These are phyloP conservation scores for Luperina nickerlii DNA, from an alignment of 2,888 invertebrate genomes.

Conservation along the genomic window DNA sequence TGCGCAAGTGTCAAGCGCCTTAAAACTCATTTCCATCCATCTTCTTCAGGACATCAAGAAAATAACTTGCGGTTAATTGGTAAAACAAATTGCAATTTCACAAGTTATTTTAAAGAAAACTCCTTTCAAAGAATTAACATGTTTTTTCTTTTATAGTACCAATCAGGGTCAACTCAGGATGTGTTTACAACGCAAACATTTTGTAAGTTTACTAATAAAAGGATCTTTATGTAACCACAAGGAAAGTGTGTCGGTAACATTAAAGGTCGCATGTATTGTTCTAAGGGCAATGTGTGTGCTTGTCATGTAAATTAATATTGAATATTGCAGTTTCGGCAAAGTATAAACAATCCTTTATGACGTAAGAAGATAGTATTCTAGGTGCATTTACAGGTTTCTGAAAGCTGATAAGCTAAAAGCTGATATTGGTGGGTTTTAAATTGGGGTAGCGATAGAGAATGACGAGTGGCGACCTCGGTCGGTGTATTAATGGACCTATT, in stretches of 20 bases:
- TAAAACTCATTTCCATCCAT: neutral
- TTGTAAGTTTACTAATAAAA: constrained; percentile 54
- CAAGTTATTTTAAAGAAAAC: constrained; percentile 16
- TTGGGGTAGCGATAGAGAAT: neutral
- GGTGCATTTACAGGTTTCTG: constrained; percentile 7
- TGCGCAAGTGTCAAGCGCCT: neutral
- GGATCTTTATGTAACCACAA: constrained; percentile 63
- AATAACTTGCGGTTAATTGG: neutral
- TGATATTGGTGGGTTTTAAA: neutral
- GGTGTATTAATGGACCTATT: neutral
- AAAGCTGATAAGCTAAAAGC: no score
- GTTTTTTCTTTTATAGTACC: constrained; percentile 28
- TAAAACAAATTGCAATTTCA: constrained; percentile 13
- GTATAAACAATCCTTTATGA: constrained; percentile 16
- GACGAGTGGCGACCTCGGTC: neutral
- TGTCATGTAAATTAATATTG: constrained; percentile 51
- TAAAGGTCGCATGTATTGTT: constrained; percentile 65
- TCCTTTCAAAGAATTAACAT: constrained; percentile 32
- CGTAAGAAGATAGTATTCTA: constrained; percentile 13
- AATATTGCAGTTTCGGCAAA: constrained; percentile 24
- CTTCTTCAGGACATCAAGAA: neutral
- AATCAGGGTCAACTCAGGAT: constrained; percentile 42
- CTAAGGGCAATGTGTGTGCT: constrained; percentile 58
- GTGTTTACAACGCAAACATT: constrained; percentile 63
- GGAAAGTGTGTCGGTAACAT: constrained; percentile 67